phyloP scores from a whole-genome alignment of 2,888 invertebrate species.

The Minunthozetes semirufus region DNA sequence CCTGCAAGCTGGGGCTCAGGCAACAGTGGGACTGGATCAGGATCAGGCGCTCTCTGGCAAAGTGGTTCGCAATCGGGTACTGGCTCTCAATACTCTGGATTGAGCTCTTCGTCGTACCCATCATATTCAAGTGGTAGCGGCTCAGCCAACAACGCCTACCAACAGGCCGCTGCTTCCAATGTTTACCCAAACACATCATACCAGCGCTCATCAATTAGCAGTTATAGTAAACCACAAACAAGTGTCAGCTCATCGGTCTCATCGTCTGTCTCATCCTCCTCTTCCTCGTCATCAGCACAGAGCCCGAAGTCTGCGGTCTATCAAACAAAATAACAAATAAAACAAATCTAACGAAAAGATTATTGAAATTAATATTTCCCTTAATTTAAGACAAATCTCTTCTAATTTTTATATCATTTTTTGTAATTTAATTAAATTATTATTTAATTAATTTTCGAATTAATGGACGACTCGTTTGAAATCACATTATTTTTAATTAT shows the following conservation, averaged over 20 bases:
- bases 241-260: conserved; percentile 18
- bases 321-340: background rate
- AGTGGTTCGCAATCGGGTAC: background rate
- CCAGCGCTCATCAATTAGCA: background rate
- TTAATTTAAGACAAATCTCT: too few species aligned
- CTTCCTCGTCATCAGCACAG: background rate
- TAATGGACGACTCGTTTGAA: background rate
- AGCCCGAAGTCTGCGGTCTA: background rate
- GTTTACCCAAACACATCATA: background rate
- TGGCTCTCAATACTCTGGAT: conserved; percentile 15
- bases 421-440: too few species aligned
- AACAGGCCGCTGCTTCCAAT: conserved; percentile 21
- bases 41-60: background rate
- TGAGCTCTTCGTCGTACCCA: conserved; percentile 11
- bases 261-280: conserved; percentile 19
- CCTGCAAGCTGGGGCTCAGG: background rate
- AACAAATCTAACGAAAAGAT: background rate
- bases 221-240: background rate
- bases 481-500: background rate
- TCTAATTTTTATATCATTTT: too few species aligned
- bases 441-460: too few species aligned
- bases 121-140: conserved; percentile 18
- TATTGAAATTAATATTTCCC: too few species aligned
- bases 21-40: background rate
- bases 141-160: conserved; percentile 13